Evolutionary conservation across 2,797 vertebrate species (phyloP).

Genomic region (Stomatorhinus walkeri): DNA sequence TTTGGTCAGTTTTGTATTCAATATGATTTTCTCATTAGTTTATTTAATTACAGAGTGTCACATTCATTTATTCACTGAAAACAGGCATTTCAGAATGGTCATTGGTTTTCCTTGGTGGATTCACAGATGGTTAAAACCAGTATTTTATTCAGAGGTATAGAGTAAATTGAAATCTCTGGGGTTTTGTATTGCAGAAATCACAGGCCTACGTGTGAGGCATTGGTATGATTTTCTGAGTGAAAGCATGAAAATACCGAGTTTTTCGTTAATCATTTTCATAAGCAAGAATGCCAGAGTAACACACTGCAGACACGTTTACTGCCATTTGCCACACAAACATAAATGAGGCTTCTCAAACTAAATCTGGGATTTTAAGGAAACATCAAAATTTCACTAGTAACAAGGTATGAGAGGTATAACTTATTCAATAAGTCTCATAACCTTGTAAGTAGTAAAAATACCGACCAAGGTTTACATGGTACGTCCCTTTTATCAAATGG

Average conservation of each 20-base stretch:
- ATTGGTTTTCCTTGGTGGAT: background rate
- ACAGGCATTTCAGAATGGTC: background rate
- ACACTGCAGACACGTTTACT: background rate
- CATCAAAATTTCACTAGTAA: background rate
- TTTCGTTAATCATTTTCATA: background rate
- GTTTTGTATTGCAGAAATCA: background rate
- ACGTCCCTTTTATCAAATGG: background rate
- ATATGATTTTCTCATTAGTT: background rate
- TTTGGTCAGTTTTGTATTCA: constrained; percentile 8
- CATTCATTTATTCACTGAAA: background rate
- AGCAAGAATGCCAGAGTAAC: background rate
- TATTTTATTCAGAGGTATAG: background rate
- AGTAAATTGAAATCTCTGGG: background rate
- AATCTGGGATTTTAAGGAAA: background rate
- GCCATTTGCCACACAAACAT: background rate
- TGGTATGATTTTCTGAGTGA: background rate
- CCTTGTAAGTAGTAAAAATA: background rate
- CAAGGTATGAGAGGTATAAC: background rate
- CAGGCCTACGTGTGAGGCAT: background rate
- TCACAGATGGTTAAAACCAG: background rate
- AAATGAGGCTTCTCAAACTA: background rate
- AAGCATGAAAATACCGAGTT: background rate
- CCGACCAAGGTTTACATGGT: background rate
- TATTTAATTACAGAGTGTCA: background rate
- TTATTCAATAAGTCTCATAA: background rate